A percentile compares a stretch with the other conserved stretches of the same genome.
Evolutionary conservation across 2,797 vertebrate genomes (phyloP).

Genomic region (Poecilia picta): DNA sequence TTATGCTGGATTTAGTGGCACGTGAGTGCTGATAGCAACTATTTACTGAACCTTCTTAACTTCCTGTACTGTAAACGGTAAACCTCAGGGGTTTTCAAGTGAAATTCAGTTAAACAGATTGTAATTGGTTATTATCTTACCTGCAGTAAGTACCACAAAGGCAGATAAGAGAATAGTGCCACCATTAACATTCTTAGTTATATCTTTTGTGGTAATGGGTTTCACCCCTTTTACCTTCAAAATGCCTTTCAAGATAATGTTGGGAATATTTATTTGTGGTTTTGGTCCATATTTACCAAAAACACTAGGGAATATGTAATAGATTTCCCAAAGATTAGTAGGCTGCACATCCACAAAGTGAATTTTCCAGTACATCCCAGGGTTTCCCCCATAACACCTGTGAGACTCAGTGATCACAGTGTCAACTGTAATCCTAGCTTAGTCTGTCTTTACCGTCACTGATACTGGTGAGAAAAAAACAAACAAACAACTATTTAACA

Average conservation of each 20-base stretch:
- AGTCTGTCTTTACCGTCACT: too few relatives aligned
- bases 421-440: too few relatives aligned
- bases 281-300: not conserved
- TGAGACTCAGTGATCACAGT: too few relatives aligned
- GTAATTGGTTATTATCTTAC: not conserved
- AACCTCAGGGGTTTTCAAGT: not conserved
- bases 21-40: constrained; percentile 32
- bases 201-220: not conserved
- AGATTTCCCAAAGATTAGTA: not conserved
- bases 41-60: not conserved
- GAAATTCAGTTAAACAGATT: not conserved
- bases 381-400: too few relatives aligned
- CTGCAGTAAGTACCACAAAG: not conserved
- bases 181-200: not conserved
- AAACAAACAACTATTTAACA: too few relatives aligned
- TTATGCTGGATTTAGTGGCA: constrained; percentile 52
- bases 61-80: not conserved
- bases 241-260: not conserved
- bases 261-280: not conserved
- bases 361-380: not conserved
- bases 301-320: too few relatives aligned
- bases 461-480: too few relatives aligned
- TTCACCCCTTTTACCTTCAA: not conserved
- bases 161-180: not conserved
- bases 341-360: not conserved